Conservation (phyloP, 2,797 vertebrate species). For the Nannoperca australis region DNA sequence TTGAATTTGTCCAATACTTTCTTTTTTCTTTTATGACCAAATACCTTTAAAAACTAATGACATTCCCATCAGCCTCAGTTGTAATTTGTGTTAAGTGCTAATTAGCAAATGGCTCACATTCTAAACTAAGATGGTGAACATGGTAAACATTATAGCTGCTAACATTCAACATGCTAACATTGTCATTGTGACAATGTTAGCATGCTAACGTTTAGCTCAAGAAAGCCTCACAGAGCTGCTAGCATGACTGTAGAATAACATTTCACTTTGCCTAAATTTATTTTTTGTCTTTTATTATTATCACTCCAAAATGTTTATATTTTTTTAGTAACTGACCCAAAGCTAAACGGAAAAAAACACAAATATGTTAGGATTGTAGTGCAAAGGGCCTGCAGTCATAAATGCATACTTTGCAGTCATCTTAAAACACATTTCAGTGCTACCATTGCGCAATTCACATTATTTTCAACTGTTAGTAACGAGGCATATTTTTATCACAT, state of each 20-base stretch:
- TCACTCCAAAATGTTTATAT: background rate
- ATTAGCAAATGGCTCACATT: background rate
- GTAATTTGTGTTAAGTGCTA: background rate
- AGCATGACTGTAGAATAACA: background rate
- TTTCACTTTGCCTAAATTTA: background rate
- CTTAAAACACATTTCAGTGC: conserved; percentile 1
- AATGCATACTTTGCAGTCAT: background rate
- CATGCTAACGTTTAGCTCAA: background rate
- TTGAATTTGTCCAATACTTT: background rate
- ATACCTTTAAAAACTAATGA: background rate
- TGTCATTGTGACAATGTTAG: background rate
- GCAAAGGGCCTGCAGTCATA: background rate
- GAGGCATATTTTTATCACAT: background rate
- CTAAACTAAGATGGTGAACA: background rate
- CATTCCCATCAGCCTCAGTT: background rate
- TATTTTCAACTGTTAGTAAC: conserved; percentile 26
- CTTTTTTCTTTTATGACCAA: background rate
- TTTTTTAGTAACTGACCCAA: background rate
- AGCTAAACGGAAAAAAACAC: background rate
- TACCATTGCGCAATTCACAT: conserved; percentile 3
- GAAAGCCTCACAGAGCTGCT: background rate
- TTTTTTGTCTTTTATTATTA: background rate
- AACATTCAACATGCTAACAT: background rate
- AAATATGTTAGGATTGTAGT: background rate
- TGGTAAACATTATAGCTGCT: background rate